These are phyloP conservation scores for Schizopygopsis pylzovi DNA, from an alignment of 2,797 vertebrate species.

Conservation along the genomic window DNA sequence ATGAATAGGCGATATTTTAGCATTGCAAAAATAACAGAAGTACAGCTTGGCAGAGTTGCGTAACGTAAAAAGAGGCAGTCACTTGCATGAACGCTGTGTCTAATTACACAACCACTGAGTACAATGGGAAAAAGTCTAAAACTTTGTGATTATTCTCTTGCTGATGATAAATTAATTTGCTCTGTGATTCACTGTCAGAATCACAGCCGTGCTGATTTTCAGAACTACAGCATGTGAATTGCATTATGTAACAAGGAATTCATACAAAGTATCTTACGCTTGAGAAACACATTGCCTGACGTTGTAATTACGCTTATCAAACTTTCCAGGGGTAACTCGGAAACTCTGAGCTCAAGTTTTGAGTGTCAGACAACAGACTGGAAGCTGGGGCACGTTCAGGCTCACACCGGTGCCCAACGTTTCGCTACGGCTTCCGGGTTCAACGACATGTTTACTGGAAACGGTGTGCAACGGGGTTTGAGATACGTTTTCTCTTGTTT, in stretches of 20 bases:
- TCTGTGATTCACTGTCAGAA: background rate
- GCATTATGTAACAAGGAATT: background rate
- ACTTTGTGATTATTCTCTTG: background rate
- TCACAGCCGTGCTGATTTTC: background rate
- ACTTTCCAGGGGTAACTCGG: background rate
- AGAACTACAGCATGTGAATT: background rate
- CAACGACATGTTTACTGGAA: too few relatives aligned
- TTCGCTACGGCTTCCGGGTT: too few relatives aligned
- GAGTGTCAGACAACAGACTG: background rate
- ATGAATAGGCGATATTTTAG: background rate
- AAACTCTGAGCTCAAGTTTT: background rate
- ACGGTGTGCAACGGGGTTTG: too few relatives aligned
- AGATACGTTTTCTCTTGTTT: too few relatives aligned
- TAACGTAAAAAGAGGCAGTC: background rate
- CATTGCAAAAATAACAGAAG: conserved; percentile 18
- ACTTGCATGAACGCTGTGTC: background rate
- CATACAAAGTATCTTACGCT: background rate
- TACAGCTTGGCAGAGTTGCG: background rate
- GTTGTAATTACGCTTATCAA: background rate
- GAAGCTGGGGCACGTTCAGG: background rate
- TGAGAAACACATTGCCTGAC: background rate
- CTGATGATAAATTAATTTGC: background rate
- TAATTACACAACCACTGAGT: background rate
- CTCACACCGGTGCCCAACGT: too few relatives aligned
- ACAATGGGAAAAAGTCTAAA: background rate